Conservation (phyloP, 2,113 vertebrate genomes). For the Dasypus novemcinctus region DNA sequence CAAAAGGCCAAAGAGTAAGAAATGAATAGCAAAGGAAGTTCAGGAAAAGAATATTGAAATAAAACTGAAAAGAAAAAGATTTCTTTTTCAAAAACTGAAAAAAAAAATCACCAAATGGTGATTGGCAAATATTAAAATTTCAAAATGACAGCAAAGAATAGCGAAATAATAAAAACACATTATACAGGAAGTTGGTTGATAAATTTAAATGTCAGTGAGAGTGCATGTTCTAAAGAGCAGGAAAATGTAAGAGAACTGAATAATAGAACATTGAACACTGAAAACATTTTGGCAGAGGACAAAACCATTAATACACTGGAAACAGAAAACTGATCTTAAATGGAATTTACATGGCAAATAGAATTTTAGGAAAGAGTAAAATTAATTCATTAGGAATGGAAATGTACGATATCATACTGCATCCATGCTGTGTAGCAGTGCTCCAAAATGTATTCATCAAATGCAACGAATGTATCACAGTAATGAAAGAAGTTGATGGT, state of each 20-base stretch:
- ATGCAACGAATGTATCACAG: too few species aligned
- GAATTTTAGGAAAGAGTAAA: not conserved
- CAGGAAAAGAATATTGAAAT: not conserved
- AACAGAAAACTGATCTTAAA: not conserved
- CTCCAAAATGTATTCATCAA: too few species aligned
- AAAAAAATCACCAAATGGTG: not conserved
- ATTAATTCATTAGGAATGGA: not conserved
- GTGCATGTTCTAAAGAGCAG: not conserved
- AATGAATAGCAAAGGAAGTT: not conserved
- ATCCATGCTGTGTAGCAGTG: too few species aligned
- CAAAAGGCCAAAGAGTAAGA: not conserved
- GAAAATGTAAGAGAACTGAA: not conserved
- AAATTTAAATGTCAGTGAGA: not conserved
- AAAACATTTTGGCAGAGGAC: not conserved
- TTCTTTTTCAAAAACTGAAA: not conserved
- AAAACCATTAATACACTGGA: not conserved
- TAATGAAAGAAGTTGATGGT: too few species aligned
- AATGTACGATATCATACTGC: not conserved
- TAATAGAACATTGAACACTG: not conserved
- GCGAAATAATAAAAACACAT: not conserved
- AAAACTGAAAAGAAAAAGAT: not conserved
- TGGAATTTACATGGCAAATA: not conserved
- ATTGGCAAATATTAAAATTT: slow-evolving; percentile 40
- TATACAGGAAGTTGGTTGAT: not conserved
- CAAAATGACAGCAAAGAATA: slow-evolving; percentile 48